A percentile compares a stretch with the other conserved stretches of the same genome.
phyloP scores from a whole-genome alignment of 1,140 invertebrate species.

The Oncopodura yosiiana region DNA sequence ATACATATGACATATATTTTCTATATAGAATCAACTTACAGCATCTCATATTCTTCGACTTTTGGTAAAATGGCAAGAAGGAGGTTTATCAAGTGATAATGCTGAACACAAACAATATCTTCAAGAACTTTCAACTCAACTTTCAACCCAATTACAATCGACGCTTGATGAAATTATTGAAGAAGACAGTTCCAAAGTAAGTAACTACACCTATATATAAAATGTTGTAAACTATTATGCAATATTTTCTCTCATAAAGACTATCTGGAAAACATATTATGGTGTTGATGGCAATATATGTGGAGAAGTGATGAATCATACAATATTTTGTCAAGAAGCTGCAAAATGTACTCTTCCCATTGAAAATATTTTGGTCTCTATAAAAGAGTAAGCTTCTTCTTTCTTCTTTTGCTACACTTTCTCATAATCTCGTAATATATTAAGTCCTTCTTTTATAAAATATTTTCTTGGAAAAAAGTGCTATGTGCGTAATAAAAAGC shows the following conservation, averaged over 20 bases:
- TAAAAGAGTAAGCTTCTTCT: conserved; percentile 53
- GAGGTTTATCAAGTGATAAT: conserved; percentile 43
- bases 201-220: neutral
- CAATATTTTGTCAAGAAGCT: conserved; percentile 52
- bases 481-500: too few species aligned
- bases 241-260: conserved; percentile 15
- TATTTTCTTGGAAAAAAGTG: too few species aligned
- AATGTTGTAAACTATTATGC: too few species aligned
- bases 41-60: conserved; percentile 54
- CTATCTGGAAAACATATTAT: conserved; percentile 41
- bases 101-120: conserved; percentile 54
- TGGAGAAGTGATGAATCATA: conserved; percentile 58
- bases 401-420: neutral
- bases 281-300: conserved; percentile 47
- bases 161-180: conserved; percentile 52
- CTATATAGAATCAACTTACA: conserved; percentile 47
- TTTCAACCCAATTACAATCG: conserved; percentile 44
- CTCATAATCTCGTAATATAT: too few species aligned
- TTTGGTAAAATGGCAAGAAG: conserved; percentile 48
- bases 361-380: conserved; percentile 51
- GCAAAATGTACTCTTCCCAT: conserved; percentile 53
- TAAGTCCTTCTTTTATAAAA: too few species aligned
- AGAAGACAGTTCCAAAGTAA: conserved; percentile 43
- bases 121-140: conserved; percentile 47
- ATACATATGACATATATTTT: too few species aligned